Percentiles rank a stretch among this genome's conserved stretches.
phyloP scores from a whole-genome alignment of 2,113 vertebrate genomes.

The Vulpes vulpes region DNA sequence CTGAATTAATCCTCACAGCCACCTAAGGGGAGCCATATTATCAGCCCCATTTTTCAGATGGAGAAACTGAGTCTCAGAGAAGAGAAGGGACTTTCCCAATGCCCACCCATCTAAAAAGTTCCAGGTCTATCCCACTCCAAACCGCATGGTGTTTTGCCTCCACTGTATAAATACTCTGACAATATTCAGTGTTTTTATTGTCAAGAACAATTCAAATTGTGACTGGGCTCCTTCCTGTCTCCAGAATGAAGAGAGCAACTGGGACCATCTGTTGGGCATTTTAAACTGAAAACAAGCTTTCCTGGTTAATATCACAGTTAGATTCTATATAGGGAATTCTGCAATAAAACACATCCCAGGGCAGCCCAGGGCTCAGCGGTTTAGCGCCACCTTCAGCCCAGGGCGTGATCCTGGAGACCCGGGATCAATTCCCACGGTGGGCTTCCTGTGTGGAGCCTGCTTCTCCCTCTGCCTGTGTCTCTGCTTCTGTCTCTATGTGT shows the following conservation, averaged over 20 bases:
- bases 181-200: neutral
- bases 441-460: too few relatives aligned
- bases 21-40: neutral
- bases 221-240: neutral
- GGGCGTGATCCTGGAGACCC: too few relatives aligned
- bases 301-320: neutral
- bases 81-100: neutral
- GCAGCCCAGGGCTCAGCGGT: too few relatives aligned
- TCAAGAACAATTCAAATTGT: neutral
- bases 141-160: neutral
- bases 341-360: neutral
- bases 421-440: too few relatives aligned
- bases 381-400: too few relatives aligned
- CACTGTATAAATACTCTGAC: neutral
- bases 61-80: neutral
- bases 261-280: neutral
- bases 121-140: neutral
- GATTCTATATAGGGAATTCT: neutral
- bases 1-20: neutral
- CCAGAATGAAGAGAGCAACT: neutral
- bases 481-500: too few relatives aligned
- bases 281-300: neutral
- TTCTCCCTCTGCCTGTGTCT: too few relatives aligned
- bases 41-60: neutral
- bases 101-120: neutral